These are phyloP conservation scores for Centruroides sculpturatus DNA, from an alignment of 1,140 invertebrate genomes.

Conservation along the genomic window DNA sequence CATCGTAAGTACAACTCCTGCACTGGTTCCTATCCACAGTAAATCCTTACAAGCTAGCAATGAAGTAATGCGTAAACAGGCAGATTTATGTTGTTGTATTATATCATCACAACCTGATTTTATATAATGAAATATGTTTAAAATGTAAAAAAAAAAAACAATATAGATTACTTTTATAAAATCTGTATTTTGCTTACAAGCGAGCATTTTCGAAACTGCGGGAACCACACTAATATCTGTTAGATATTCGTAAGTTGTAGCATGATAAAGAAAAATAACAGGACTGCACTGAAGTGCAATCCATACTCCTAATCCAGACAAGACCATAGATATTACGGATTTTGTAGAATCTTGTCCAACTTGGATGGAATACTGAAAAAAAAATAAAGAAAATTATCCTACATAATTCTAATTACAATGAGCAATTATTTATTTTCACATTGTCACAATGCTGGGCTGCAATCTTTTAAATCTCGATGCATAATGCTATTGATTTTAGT, in stretches of 20 bases:
- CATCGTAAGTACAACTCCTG: slow-evolving; percentile 80
- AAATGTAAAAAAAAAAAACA: not conserved
- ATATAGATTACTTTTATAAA: not conserved
- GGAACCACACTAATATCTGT: slow-evolving; percentile 78
- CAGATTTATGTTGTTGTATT: slow-evolving; percentile 82
- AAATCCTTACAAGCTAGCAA: slow-evolving; percentile 68
- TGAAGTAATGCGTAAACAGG: slow-evolving; percentile 82
- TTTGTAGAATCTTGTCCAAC: slow-evolving; percentile 57
- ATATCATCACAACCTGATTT: slow-evolving; percentile 74
- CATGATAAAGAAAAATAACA: slow-evolving; percentile 58
- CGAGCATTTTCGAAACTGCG: slow-evolving; percentile 87
- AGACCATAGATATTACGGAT: slow-evolving; percentile 63
- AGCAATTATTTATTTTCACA: too few relatives aligned
- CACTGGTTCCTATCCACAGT: slow-evolving; percentile 93
- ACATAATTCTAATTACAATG: too few relatives aligned
- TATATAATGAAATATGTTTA: not conserved
- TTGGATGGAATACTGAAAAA: slow-evolving; percentile 40
- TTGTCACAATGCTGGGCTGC: too few relatives aligned
- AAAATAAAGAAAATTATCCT: not conserved
- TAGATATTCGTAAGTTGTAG: slow-evolving; percentile 58
- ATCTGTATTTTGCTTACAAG: slow-evolving; percentile 43
- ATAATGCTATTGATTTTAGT: too few relatives aligned
- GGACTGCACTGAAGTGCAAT: slow-evolving; percentile 73
- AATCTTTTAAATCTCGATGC: too few relatives aligned
- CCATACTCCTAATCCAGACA: slow-evolving; percentile 68